These are phyloP conservation scores for Nemapogon koenigi DNA, from an alignment of 2,888 invertebrate species.

Conservation along the genomic window DNA sequence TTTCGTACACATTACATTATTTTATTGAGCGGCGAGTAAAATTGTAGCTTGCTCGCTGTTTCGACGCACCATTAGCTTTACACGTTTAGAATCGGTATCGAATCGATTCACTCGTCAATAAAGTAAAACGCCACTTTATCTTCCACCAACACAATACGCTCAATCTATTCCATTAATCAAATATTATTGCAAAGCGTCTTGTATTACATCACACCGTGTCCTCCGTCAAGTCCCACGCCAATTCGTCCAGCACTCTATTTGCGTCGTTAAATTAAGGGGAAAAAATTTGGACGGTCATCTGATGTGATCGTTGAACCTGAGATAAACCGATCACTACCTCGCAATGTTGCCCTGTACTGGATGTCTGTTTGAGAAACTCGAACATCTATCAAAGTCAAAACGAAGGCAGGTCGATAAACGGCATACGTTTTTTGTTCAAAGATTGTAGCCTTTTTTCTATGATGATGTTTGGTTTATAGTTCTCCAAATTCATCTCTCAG, in stretches of 20 bases:
- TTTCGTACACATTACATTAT: no score
- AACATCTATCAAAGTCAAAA: constrained; percentile 5
- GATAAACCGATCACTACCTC: not conserved
- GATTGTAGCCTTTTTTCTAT: not conserved
- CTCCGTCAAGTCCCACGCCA: constrained; percentile 34
- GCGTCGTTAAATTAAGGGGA: not conserved
- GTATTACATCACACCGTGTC: constrained; percentile 24
- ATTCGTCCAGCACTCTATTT: no score
- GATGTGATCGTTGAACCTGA: constrained; percentile 5
- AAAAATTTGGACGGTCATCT: constrained; percentile 1
- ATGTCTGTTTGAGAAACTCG: constrained; percentile 6
- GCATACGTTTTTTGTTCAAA: not conserved
- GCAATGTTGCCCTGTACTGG: not conserved
- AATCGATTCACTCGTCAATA: no score
- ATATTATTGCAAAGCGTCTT: constrained; percentile 24
- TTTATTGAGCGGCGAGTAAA: no score
- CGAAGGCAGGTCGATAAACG: constrained; percentile 1
- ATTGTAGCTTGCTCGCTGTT: no score
- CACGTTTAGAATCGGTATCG: no score
- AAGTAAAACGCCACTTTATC: constrained; percentile 33
- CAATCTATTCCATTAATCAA: constrained; percentile 54
- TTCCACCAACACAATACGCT: constrained; percentile 38
- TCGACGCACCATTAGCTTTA: no score
- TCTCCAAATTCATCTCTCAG: not conserved
- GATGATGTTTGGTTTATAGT: not conserved